Percentiles rank a stretch among this genome's conserved stretches.
phyloP scores from a whole-genome alignment of 30 jellyfish, hydroid and myxozoan species.

The Aurelia aurita region DNA sequence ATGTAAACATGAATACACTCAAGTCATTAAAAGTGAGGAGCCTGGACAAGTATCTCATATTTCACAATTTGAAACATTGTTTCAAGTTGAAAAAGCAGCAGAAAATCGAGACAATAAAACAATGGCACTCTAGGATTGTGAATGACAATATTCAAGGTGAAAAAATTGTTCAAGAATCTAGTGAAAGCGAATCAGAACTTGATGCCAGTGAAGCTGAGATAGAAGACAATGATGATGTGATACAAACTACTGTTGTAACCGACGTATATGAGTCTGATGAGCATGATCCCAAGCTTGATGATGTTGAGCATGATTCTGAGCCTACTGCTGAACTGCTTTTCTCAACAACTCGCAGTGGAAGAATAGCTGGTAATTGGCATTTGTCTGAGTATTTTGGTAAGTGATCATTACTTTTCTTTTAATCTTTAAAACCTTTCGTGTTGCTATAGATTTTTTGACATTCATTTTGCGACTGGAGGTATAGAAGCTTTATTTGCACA shows the following conservation, averaged over 20 bases:
- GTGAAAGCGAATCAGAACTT: neutral
- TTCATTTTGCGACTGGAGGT: too few species aligned
- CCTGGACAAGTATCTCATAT: conserved; percentile 26
- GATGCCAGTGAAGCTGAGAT: conserved; percentile 1
- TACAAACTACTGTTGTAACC: too few species aligned
- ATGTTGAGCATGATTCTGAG: too few species aligned
- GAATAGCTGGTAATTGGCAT: conserved; percentile 11
- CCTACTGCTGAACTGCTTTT: neutral
- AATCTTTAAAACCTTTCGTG: too few species aligned
- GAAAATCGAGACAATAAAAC: conserved; percentile 1
- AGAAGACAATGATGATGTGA: conserved; percentile 2
- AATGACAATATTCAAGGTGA: neutral
- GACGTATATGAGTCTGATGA: conserved; percentile 1
- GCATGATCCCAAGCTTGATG: too few species aligned
- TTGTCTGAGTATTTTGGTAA: conserved; percentile 2
- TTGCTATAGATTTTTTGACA: too few species aligned
- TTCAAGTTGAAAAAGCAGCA: conserved; percentile 1
- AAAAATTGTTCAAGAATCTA: neutral
- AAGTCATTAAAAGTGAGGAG: conserved; percentile 14
- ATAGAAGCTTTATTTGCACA: too few species aligned
- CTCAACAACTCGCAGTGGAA: conserved; percentile 4
- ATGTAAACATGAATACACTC: neutral
- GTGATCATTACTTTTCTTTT: too few species aligned
- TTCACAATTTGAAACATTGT: neutral
- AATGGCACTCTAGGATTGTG: too few species aligned